A percentile compares a stretch with the other conserved stretches of the same genome.
Conservation (phyloP, 1,140 invertebrate species). For the Drosophila orosa region DNA sequence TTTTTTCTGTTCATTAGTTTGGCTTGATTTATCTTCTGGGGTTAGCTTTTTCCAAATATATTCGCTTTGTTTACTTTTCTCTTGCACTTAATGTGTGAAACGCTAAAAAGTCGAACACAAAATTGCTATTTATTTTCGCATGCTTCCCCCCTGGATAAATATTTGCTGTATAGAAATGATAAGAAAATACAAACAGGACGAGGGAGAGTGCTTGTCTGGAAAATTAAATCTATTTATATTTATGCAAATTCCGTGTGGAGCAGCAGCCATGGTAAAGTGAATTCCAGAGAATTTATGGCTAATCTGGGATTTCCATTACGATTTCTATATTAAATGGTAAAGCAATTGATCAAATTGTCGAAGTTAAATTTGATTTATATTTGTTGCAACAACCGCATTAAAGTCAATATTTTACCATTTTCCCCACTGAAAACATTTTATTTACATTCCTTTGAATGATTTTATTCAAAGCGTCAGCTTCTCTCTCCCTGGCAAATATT, state of each 20-base stretch:
- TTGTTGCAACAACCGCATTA: not conserved
- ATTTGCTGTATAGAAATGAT: slow-evolving; percentile 20
- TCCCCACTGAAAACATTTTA: not conserved
- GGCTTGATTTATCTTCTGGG: slow-evolving; percentile 35
- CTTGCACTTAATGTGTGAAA: slow-evolving; percentile 35
- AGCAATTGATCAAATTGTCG: not conserved
- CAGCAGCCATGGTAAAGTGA: no score
- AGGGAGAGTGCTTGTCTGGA: not conserved
- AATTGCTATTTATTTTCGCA: slow-evolving; percentile 11
- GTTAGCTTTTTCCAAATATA: slow-evolving; percentile 2
- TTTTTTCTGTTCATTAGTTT: slow-evolving; percentile 65
- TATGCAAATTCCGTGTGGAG: slow-evolving; percentile 1
- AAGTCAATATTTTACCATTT: not conserved
- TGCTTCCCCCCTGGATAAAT: slow-evolving; percentile 2
- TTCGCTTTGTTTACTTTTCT: not conserved
- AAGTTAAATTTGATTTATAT: not conserved
- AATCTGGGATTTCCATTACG: slow-evolving; percentile 10
- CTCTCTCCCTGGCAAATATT: slow-evolving; percentile 1
- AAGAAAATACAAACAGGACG: slow-evolving; percentile 29
- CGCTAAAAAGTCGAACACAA: slow-evolving; percentile 20
- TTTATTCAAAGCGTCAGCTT: not conserved
- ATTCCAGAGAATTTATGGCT: slow-evolving; percentile 2
- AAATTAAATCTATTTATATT: slow-evolving; percentile 20
- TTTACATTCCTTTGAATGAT: not conserved
- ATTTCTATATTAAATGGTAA: not conserved